Base-by-base conservation (phyloP, 2,797 vertebrate species). In the Knipowitschia caucasica region DNA sequence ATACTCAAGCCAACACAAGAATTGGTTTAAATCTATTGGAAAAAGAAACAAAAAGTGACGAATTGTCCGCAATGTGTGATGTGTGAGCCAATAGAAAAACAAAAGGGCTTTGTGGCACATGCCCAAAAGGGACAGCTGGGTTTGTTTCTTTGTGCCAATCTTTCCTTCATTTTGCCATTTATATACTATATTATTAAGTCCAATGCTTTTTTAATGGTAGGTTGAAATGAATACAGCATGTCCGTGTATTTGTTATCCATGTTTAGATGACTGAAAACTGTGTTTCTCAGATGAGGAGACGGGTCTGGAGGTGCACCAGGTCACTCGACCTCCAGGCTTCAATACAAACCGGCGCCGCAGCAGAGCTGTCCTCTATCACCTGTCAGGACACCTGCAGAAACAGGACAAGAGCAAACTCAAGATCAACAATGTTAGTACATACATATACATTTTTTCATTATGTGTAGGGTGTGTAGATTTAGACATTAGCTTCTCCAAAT, bases 401-500 rank as follows among this genome's bases (percentile, higher is more conserved):
- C 92, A 93, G 56, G 92, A 92, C 88, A 93, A 93, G 79, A 87
- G 86, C 86, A 93, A 93, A 57, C 88, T 93, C 40, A 92, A 93
- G 83, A 67, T 92, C 70, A 92, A 92, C 78, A 93, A 93, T 24
- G 92, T 91, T 66, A 87, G 91, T 73, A 31, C 2, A 20, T 17
- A 5, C 4, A 46, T 12, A 9, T 17, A n/a, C n/a, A n/a, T n/a
- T n/a, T n/a, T n/a, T n/a, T n/a, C n/a, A n/a, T n/a, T n/a, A n/a
- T n/a, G n/a, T n/a, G n/a, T n/a, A n/a, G n/a, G n/a, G n/a, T n/a
- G n/a, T n/a, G n/a, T n/a, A n/a, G n/a, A n/a, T n/a, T n/a, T n/a
- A n/a, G n/a, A n/a, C n/a, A n/a, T n/a, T n/a, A n/a, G n/a, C n/a
- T n/a, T n/a, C n/a, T n/a, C n/a, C n/a, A n/a, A n/a, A n/a, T n/a